These are phyloP conservation scores for Streblospio benedicti DNA, from an alignment of 1,140 invertebrate species.

Conservation along the genomic window DNA sequence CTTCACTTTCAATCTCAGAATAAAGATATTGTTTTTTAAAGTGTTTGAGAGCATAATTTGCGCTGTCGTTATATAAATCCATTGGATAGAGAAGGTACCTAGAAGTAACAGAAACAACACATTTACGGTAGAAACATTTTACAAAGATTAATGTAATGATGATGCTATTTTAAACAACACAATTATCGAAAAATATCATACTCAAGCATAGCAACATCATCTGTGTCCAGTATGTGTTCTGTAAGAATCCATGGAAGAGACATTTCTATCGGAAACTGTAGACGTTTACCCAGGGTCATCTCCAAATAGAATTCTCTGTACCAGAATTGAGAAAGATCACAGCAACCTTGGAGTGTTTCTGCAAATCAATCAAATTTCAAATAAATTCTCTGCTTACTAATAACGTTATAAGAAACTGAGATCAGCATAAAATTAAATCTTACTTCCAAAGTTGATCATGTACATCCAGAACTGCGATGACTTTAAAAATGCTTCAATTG, in stretches of 20 bases:
- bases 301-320: constrained; percentile 99
- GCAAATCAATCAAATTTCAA: constrained; percentile 62
- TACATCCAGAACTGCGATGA: constrained; percentile 93
- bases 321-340: constrained; percentile 96
- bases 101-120: constrained; percentile 98
- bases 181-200: too few species aligned
- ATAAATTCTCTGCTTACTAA: constrained; percentile 64
- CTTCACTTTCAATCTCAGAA: constrained; percentile 95
- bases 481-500: constrained; percentile 88
- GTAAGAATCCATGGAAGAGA: constrained; percentile 99
- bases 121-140: too few species aligned
- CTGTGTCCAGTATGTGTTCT: constrained; percentile 92
- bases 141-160: too few species aligned
- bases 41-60: constrained; percentile 89
- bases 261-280: constrained; percentile 99
- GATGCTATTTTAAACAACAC: too few species aligned
- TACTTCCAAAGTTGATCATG: constrained; percentile 74
- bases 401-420: constrained; percentile 76
- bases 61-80: constrained; percentile 97
- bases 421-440: constrained; percentile 19
- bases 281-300: constrained; percentile 13
- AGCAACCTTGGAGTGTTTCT: constrained; percentile 89
- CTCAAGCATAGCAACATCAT: constrained; percentile 54
- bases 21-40: constrained; percentile 98
- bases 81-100: constrained; percentile 98